phyloP scores from a whole-genome alignment of 2,888 invertebrate genomes.

The Agrilus mali region DNA sequence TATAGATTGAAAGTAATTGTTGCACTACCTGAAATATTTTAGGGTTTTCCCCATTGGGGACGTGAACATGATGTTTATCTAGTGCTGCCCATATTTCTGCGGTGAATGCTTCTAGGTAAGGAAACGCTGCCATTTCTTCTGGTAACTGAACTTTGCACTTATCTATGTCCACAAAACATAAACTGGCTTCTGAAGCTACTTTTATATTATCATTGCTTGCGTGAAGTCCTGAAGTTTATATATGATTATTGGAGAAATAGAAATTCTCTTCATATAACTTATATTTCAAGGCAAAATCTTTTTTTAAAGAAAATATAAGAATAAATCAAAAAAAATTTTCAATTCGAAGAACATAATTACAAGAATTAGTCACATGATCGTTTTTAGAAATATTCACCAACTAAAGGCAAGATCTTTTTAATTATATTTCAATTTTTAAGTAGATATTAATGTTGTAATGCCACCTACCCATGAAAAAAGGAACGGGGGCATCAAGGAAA shows the following conservation, averaged over 20 bases:
- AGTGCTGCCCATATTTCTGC: slow-evolving; percentile 67
- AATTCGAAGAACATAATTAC: not conserved
- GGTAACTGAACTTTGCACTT: slow-evolving; percentile 84
- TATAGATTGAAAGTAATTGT: not conserved
- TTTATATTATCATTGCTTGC: slow-evolving; percentile 49
- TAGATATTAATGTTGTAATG: too few relatives aligned
- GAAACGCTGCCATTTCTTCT: slow-evolving; percentile 89
- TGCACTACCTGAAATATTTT: slow-evolving; percentile 17
- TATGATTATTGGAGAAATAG: not conserved
- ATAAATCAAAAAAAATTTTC: not conserved
- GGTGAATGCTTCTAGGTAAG: slow-evolving; percentile 76
- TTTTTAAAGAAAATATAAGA: not conserved
- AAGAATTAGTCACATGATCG: not conserved
- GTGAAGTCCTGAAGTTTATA: slow-evolving; percentile 40
- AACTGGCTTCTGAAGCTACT: slow-evolving; percentile 67
- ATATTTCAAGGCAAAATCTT: too few relatives aligned
- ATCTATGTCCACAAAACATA: slow-evolving; percentile 95
- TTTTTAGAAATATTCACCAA: not conserved
- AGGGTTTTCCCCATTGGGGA: slow-evolving; percentile 25
- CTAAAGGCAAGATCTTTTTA: too few relatives aligned
- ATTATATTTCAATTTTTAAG: too few relatives aligned
- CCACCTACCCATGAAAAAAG: slow-evolving; percentile 86
- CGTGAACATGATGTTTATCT: slow-evolving; percentile 51
- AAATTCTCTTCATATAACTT: too few relatives aligned
- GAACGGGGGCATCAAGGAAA: slow-evolving; percentile 97